phyloP scores from a whole-genome alignment of 2,113 vertebrate genomes.

The Guaruba guarouba region DNA sequence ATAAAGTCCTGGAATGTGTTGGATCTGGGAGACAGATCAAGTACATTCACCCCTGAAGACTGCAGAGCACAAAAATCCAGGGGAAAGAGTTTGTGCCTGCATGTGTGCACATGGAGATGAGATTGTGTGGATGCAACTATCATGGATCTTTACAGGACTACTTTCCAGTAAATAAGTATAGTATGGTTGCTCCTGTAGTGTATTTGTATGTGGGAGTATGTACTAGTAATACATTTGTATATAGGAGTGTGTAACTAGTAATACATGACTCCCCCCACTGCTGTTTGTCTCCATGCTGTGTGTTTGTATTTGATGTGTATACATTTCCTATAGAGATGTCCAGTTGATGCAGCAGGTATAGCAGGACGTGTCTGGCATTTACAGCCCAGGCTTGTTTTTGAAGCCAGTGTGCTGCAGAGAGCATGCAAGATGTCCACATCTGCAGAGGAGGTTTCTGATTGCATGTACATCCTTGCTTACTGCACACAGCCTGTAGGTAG shows the following conservation, averaged over 20 bases:
- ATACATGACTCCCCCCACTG: neutral
- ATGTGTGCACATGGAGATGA: neutral
- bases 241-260: neutral
- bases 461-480: neutral
- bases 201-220: neutral
- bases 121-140: neutral
- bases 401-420: neutral
- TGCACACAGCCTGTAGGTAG: neutral
- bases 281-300: neutral
- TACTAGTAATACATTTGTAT: neutral
- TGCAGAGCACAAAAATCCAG: neutral
- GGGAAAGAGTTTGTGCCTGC: neutral
- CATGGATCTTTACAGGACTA: neutral
- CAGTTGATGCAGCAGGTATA: neutral
- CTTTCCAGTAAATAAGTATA: neutral
- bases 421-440: neutral
- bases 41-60: neutral
- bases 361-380: neutral
- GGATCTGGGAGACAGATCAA: constrained; percentile 4
- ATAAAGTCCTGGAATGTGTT: constrained; percentile 53
- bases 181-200: neutral
- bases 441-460: neutral
- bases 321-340: neutral
- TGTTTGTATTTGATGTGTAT: neutral
- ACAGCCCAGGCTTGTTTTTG: neutral